Percentiles rank a stretch among this genome's conserved stretches.
Conservation (phyloP, 2,797 vertebrate species). For the Pogonophryne albipinna region DNA sequence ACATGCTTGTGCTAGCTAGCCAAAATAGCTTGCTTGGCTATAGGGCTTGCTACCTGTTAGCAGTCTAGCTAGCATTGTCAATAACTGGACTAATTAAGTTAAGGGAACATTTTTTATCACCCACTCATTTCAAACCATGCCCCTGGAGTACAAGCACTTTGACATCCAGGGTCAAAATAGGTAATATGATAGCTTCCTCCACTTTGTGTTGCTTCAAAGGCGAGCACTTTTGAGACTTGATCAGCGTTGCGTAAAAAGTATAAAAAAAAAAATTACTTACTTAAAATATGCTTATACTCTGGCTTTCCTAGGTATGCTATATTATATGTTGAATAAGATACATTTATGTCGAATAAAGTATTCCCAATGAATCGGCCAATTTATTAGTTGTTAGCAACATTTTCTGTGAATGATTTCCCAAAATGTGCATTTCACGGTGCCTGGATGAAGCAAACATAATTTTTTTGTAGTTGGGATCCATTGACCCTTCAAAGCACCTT, state of each 20-base stretch:
- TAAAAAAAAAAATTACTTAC: too few species aligned
- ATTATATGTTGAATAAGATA: not conserved
- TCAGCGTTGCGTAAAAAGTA: too few species aligned
- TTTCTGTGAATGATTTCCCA: not conserved
- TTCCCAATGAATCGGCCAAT: too few species aligned
- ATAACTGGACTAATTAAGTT: not conserved
- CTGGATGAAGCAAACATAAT: not conserved
- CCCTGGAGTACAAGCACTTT: too few species aligned
- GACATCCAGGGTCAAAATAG: too few species aligned
- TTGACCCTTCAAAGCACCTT: not conserved
- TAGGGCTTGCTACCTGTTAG: not conserved
- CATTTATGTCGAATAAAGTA: too few species aligned
- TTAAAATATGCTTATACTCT: too few species aligned
- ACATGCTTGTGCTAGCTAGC: not conserved
- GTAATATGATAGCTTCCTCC: too few species aligned
- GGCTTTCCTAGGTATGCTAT: too few species aligned
- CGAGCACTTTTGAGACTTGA: not conserved
- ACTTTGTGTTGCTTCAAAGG: not conserved
- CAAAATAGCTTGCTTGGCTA: not conserved
- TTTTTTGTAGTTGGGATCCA: not conserved
- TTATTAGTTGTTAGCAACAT: too few species aligned
- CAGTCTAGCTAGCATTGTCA: not conserved
- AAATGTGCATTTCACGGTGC: not conserved
- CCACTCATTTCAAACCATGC: not conserved
- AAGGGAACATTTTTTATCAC: too few species aligned